Conservation (phyloP, 2,113 vertebrate species). For the Toxotes chatareus region DNA sequence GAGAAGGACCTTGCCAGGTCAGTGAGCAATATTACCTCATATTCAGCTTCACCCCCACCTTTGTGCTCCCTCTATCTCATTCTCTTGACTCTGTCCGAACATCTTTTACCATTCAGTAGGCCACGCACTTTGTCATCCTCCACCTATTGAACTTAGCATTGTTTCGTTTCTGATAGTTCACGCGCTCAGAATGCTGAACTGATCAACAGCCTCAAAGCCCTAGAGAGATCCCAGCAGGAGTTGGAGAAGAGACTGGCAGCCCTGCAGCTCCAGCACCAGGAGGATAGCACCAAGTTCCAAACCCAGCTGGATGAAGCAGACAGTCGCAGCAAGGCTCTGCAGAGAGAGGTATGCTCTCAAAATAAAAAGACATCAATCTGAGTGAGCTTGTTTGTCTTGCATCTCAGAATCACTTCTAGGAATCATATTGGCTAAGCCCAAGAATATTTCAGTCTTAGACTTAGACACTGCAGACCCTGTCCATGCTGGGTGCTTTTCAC, state of each 20-base stretch:
- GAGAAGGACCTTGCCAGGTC: conserved; percentile 93
- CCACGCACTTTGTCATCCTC: background rate
- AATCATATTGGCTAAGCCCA: background rate
- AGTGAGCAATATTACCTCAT: conserved; percentile 55
- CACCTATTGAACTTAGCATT: conserved; percentile 15
- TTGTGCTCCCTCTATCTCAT: conserved; percentile 16
- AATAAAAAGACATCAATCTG: background rate
- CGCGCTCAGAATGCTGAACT: conserved; percentile 90
- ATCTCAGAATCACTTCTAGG: background rate
- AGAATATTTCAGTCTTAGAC: conserved; percentile 1
- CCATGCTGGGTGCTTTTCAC: background rate
- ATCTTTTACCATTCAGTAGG: background rate
- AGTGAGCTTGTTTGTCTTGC: background rate
- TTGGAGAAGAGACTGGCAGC: conserved; percentile 89
- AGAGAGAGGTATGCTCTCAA: conserved; percentile 89
- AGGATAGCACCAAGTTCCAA: conserved; percentile 88
- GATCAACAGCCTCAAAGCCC: conserved; percentile 87
- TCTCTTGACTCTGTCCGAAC: conserved; percentile 6
- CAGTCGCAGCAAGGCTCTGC: conserved; percentile 88
- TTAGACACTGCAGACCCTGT: background rate
- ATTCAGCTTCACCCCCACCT: background rate
- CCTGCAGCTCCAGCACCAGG: conserved; percentile 91
- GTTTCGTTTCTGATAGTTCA: conserved; percentile 83
- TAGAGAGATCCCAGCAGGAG: conserved; percentile 90
- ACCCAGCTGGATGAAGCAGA: conserved; percentile 91